Percentiles rank a stretch among this genome's conserved stretches.
Evolutionary conservation across 2,888 invertebrate species (phyloP).

Genomic region (Pachymerium ferrugineum): DNA sequence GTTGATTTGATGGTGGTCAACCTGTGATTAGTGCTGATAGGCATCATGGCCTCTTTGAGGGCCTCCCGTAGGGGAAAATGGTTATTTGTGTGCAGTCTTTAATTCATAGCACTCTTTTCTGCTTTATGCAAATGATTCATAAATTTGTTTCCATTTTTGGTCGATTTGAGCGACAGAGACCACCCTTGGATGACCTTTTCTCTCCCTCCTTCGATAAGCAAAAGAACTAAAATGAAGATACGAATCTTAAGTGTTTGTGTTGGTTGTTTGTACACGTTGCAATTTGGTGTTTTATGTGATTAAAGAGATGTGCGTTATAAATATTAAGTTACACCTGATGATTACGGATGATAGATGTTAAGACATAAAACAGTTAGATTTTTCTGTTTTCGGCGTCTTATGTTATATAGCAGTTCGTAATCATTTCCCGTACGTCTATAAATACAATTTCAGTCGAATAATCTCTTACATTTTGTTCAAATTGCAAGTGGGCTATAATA

Average conservation of each 20-base stretch:
- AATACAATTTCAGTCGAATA: neutral
- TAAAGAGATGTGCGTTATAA: too few relatives aligned
- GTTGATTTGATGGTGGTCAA: conserved; percentile 10
- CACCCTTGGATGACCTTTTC: neutral
- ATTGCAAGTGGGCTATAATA: neutral
- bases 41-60: conserved; percentile 8
- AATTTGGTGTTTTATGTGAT: too few relatives aligned
- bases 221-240: neutral
- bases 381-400: too few relatives aligned
- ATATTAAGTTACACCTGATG: too few relatives aligned
- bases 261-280: conserved; percentile 16
- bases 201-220: neutral
- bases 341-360: too few relatives aligned
- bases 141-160: neutral
- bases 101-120: too few relatives aligned
- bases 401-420: neutral
- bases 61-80: conserved; percentile 1
- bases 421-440: neutral
- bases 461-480: neutral
- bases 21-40: conserved; percentile 20
- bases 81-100: conserved; percentile 1
- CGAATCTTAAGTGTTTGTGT: neutral
- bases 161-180: neutral
- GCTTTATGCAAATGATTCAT: conserved; percentile 16
- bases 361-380: too few relatives aligned